A percentile compares a stretch with the other conserved stretches of the same genome.
Conservation (phyloP, 1,140 invertebrate species). For the Asobara japonica region DNA sequence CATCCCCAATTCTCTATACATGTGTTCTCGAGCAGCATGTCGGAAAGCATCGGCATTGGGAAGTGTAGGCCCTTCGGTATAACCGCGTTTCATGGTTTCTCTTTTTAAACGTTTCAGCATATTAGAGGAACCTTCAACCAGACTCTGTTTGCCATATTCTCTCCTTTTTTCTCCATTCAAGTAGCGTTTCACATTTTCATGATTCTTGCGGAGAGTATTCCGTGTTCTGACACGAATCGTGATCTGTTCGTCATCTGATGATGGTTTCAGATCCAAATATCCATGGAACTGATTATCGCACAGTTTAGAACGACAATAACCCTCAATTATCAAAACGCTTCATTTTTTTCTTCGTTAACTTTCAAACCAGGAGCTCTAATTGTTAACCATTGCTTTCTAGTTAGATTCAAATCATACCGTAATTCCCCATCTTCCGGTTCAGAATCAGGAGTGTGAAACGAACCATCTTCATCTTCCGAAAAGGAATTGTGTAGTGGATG, state of each 20-base stretch:
- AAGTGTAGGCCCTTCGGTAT: neutral
- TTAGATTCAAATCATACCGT: conserved; percentile 5
- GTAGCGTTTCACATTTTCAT: conserved; percentile 9
- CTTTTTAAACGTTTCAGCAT: neutral
- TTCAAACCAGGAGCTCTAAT: conserved; percentile 2
- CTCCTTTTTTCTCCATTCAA: conserved; percentile 9
- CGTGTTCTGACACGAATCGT: conserved; percentile 12
- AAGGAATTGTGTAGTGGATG: neutral
- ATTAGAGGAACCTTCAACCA: neutral
- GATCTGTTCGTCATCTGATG: neutral
- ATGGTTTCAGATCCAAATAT: neutral
- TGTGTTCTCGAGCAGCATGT: neutral
- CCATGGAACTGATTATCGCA: conserved; percentile 24
- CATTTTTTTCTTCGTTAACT: neutral
- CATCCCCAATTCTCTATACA: neutral
- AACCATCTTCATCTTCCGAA: neutral
- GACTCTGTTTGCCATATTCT: neutral
- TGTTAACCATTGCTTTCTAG: neutral
- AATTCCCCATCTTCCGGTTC: neutral
- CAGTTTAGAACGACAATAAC: neutral
- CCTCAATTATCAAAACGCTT: neutral
- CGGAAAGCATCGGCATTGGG: neutral
- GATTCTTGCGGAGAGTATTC: neutral
- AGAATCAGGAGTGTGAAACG: neutral
- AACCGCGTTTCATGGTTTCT: neutral